Base-by-base conservation (phyloP, 2,888 invertebrate genomes). In the Drosophila limbata region DNA sequence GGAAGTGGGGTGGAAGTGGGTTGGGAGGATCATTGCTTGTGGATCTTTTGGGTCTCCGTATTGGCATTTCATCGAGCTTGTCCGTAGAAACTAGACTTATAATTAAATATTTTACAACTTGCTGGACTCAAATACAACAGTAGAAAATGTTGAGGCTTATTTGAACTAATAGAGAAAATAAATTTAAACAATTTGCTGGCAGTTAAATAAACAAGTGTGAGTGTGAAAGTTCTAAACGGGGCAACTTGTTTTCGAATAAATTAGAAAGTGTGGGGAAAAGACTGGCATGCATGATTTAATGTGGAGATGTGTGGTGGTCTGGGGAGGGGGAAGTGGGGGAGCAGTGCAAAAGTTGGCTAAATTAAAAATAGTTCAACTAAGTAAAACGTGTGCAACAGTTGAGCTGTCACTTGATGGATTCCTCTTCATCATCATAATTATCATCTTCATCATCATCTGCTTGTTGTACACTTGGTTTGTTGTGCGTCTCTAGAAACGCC, bases 281-380 rank as follows among this genome's bases (percentile, higher is more conserved):
- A 25, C 62, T 59, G 45, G 39, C 44, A 59, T 51, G 56, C 45
- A 65, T 76, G 64, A 61, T 45, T 42, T 21, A 21, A 45, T 53
- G 48, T 59, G 59, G 47, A 63, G 51, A n/a, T 35, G 52, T 47
- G 44, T 33, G 35, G 52, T 60, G 65, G n/a, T n/a, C 44, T 50
- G 75, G 60, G 44, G 33, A 35, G 45, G 35, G 39, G 50, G 33
- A 47, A 19, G 52, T 19, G 60, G 67, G 69, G 67, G 74, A 76
- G 77, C 75, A 69, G 80, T 67, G 61, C 70, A 70, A 69, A 69
- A 66, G 81, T 75, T 83, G 75, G 71, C 80, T 80, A 79, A 77
- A 82, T 78, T 84, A 85, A 71, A 77, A 77, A 85, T 77, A 80
- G 83, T 80, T 82, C 76, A 78, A 77, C 82, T 72, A 73, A 60